phyloP scores from a whole-genome alignment of 2,797 vertebrate species.

The Myotis pilosus region DNA sequence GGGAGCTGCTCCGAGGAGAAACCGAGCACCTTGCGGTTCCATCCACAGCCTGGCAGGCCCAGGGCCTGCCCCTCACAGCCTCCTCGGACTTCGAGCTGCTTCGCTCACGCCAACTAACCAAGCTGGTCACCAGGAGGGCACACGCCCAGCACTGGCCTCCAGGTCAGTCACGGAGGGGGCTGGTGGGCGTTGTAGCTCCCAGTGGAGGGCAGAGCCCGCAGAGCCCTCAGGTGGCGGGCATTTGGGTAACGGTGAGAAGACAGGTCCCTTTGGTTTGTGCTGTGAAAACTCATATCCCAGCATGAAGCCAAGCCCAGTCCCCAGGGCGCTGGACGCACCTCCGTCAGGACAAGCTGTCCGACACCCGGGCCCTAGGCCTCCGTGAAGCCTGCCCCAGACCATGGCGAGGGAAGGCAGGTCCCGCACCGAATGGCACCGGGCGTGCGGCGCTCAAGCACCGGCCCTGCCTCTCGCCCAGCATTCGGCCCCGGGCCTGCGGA shows the following conservation, averaged over 20 bases:
- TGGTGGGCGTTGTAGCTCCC: accelerated
- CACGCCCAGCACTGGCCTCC: background rate
- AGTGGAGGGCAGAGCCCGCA: background rate
- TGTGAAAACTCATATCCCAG: background rate
- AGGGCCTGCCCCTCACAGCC: no score
- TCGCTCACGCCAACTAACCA: background rate
- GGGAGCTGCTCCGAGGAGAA: background rate
- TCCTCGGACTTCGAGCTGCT: background rate
- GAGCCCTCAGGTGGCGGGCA: no score
- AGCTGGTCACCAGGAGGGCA: background rate
- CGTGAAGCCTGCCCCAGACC: no score
- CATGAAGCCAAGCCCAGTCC: background rate
- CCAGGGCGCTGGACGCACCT: background rate
- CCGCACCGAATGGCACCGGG: accelerated
- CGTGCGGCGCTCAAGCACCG: accelerated
- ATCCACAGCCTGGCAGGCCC: background rate
- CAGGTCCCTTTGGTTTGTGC: background rate
- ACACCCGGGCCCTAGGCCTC: no score
- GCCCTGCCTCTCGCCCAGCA: background rate
- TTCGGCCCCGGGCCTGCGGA: background rate
- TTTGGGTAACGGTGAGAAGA: background rate
- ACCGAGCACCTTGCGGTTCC: background rate
- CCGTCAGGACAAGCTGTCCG: background rate
- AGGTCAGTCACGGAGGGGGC: background rate
- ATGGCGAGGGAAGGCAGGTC: background rate